phyloP scores from a whole-genome alignment of 2,888 invertebrate species.

The Drosophila picticornis region DNA sequence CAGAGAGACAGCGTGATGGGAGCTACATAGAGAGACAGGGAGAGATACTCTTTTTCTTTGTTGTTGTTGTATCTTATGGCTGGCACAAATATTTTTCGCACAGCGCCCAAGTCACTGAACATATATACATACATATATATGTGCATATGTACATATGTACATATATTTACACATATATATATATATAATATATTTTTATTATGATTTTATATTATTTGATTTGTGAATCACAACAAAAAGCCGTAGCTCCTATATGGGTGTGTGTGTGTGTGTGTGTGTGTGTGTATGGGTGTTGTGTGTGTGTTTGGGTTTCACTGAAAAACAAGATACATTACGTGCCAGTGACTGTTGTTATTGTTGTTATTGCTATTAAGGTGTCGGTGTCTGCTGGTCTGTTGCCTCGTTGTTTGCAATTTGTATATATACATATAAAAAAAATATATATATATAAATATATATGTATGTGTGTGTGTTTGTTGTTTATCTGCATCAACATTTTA shows the following conservation, averaged over 20 bases:
- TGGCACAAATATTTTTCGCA: constrained; percentile 77
- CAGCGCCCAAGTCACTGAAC: constrained; percentile 61
- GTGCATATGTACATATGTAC: neutral
- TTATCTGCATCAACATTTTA: constrained; percentile 74
- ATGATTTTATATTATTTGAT: constrained; percentile 73
- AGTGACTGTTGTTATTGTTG: constrained; percentile 26
- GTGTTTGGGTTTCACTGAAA: constrained; percentile 63
- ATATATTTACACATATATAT: neutral
- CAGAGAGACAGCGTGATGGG: constrained; percentile 4
- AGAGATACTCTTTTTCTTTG: constrained; percentile 45
- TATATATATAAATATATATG: neutral
- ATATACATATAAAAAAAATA: neutral
- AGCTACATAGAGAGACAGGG: constrained; percentile 10
- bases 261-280: constrained; percentile 24
- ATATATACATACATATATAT: constrained; percentile 8
- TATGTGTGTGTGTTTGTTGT: constrained; percentile 39
- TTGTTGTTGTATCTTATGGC: constrained; percentile 55
- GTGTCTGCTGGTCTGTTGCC: constrained; percentile 61
- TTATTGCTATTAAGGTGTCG: constrained; percentile 46
- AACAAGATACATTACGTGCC: constrained; percentile 61
- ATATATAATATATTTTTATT: constrained; percentile 54
- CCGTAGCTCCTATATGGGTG: constrained; percentile 30
- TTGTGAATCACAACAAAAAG: constrained; percentile 72
- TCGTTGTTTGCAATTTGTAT: constrained; percentile 38
- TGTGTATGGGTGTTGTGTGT: constrained; percentile 25